Base-by-base conservation (phyloP, 2,888 invertebrate species). In the Euplexia lucipara region DNA sequence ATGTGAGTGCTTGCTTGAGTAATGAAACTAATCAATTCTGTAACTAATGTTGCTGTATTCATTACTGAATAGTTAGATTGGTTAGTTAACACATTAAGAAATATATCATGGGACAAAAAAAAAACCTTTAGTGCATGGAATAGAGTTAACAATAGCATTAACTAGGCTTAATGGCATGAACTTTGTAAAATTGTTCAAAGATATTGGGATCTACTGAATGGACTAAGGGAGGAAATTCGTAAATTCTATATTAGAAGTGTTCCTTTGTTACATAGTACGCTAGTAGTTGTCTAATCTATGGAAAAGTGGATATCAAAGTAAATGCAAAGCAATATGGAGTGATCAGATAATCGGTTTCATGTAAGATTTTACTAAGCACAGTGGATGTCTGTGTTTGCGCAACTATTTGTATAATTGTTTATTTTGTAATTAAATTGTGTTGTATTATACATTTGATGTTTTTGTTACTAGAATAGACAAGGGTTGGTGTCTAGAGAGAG, bases 351-450 rank as follows among this genome's bases (percentile, higher is more conserved):
- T 70, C 69, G 47, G 30, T 59, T 78, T 67, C 63, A 67, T 69
- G 64, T 70, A 70, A 77, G 32, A 59, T 63, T 74, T 61, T 68
- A 62, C 30, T 39, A 61, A 66, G 53, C 69, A 71, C 66, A 62
- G 63, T 61, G 62, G 12, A 53, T 61, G 56, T 58, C 34, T 74
- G 60, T 61, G 51, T 79, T 76, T 53, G 56, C 52, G 48, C 52
- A 78, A 73, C 49, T 66, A 53, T 83, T 82, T 81, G 75, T 81
- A 82, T 70, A 59, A 72, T 70, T 73, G 78, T 78, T 76, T 77
- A 77, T 75, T 80, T 81, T 83, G 37, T 84, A 78, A 86, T 83
- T 81, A 84, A 83, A 85, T 65, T 78, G 58, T 82, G 75, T 82
- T 84, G 58, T 79, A 81, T 76, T 67, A 77, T 67, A 69, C 53